Conservation (phyloP, 2,888 invertebrate species). For the Drosophila colorata region DNA sequence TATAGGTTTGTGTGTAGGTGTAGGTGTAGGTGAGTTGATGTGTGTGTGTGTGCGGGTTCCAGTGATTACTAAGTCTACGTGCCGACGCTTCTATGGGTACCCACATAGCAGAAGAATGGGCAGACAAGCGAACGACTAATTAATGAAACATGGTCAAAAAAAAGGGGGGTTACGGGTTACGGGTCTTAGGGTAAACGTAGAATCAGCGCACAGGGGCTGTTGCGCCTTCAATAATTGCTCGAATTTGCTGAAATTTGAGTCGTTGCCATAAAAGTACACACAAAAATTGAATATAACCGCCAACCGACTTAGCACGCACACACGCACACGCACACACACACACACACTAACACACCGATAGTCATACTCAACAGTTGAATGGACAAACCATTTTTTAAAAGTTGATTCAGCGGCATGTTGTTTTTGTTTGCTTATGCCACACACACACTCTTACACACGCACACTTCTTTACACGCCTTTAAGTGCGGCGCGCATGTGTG, state of each 20-base stretch:
- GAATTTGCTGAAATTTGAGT: slow-evolving; percentile 60
- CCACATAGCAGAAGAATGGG: slow-evolving; percentile 34
- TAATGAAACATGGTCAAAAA: slow-evolving; percentile 48
- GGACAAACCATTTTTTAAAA: slow-evolving; percentile 66
- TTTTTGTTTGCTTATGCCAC: slow-evolving; percentile 70
- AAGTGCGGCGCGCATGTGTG: slow-evolving; percentile 59
- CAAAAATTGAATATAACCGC: slow-evolving; percentile 39
- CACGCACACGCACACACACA: slow-evolving; percentile 28
- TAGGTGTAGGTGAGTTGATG: slow-evolving; percentile 8
- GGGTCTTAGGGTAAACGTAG: background rate
- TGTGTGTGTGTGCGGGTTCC: slow-evolving; percentile 11
- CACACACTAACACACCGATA: slow-evolving; percentile 1
- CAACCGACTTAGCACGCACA: slow-evolving; percentile 40
- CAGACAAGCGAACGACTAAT: slow-evolving; percentile 52
- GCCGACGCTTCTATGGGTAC: slow-evolving; percentile 62
- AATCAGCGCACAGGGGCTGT: background rate
- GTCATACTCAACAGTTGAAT: slow-evolving; percentile 39
- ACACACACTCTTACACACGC: slow-evolving; percentile 29
- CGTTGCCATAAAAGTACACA: slow-evolving; percentile 60
- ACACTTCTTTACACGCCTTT: slow-evolving; percentile 22
- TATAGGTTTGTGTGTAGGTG: slow-evolving; percentile 5
- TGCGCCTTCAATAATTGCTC: slow-evolving; percentile 50
- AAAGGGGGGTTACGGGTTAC: slow-evolving; percentile 8
- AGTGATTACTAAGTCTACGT: slow-evolving; percentile 37
- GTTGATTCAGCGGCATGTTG: slow-evolving; percentile 66